phyloP scores from a whole-genome alignment of 2,797 vertebrate species.

The Aviceda cuculoides region DNA sequence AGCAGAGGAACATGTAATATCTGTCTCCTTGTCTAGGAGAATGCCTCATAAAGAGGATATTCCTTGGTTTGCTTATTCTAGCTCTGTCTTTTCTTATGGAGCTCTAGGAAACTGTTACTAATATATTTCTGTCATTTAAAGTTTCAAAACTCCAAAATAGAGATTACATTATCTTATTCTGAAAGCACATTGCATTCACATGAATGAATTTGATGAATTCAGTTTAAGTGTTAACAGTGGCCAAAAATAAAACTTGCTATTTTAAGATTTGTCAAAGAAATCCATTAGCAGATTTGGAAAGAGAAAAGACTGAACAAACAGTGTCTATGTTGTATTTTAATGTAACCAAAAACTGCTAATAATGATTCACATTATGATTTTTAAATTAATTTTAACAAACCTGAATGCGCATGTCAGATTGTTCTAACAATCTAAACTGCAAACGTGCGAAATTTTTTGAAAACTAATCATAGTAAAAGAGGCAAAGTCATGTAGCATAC shows the following conservation, averaged over 20 bases:
- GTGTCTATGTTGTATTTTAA: not conserved
- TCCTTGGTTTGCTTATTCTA: not conserved
- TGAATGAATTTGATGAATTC: not conserved
- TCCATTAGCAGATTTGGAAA: not conserved
- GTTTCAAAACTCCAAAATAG: not conserved
- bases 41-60: not conserved
- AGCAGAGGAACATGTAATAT: not conserved
- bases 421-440: not conserved
- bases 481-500: not conserved
- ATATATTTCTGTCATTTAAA: not conserved
- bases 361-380: not conserved
- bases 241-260: not conserved
- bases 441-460: not conserved
- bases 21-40: not conserved
- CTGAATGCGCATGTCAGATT: not conserved
- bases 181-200: not conserved
- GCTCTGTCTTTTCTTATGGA: not conserved
- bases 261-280: not conserved
- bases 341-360: not conserved
- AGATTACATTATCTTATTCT: not conserved
- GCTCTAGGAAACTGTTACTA: not conserved
- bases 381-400: not conserved
- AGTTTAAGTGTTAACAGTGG: not conserved
- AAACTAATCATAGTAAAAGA: not conserved
- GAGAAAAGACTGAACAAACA: not conserved